phyloP scores from a whole-genome alignment of 2,113 vertebrate species.

The Mustela nigripes region DNA sequence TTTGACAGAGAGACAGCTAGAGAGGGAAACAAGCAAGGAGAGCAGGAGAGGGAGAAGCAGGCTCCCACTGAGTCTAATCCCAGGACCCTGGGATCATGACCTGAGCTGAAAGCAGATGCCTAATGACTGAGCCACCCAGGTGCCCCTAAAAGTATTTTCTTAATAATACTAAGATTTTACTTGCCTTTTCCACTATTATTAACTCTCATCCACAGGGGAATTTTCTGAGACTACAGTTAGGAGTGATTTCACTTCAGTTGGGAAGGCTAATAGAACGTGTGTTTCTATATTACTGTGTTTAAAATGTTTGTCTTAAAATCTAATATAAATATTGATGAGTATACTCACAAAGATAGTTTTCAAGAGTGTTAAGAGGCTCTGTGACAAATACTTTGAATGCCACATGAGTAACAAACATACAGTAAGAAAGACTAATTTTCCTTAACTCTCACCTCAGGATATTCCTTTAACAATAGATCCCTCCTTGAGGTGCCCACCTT shows the following conservation, averaged over 20 bases:
- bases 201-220: not conserved
- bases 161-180: not conserved
- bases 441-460: not conserved
- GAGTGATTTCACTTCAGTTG: not conserved
- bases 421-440: not conserved
- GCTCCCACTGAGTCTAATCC: not conserved
- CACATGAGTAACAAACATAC: not conserved
- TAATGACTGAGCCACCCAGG: not conserved
- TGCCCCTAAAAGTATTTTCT: not conserved
- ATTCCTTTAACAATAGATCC: not conserved
- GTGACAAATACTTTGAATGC: not conserved
- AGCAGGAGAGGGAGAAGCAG: too few relatives aligned
- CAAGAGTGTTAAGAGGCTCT: not conserved
- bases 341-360: not conserved
- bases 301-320: slow-evolving; percentile 12
- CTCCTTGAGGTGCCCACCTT: not conserved
- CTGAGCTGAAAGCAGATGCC: too few relatives aligned
- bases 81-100: not conserved
- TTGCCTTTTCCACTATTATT: not conserved
- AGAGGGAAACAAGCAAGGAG: too few relatives aligned
- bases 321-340: not conserved
- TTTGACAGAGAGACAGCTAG: too few relatives aligned
- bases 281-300: not conserved
- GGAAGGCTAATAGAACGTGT: not conserved
- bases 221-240: not conserved